Conservation (phyloP, 1,140 invertebrate species). For the Ceratoteleas bidentatus region DNA sequence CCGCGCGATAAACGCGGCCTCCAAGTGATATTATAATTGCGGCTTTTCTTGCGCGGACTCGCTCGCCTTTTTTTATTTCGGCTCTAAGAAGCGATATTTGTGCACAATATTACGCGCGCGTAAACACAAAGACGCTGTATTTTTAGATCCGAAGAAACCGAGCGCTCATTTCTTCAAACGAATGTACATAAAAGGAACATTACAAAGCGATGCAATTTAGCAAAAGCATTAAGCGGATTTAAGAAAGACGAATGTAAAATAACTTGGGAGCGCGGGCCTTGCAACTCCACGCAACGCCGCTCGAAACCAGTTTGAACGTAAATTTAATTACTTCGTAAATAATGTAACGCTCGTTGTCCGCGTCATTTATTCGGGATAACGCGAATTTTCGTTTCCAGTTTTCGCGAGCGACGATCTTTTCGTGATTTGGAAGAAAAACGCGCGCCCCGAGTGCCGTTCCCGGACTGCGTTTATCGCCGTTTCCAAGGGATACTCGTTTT, state of each 20-base stretch:
- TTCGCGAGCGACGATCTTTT: neutral
- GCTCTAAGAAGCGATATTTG: slow-evolving; percentile 4
- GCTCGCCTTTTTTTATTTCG: neutral
- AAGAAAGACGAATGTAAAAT: slow-evolving; percentile 26
- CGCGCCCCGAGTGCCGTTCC: no score
- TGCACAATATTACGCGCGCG: slow-evolving; percentile 2
- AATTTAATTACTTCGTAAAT: no score
- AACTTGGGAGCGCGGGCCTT: neutral
- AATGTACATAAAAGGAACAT: slow-evolving; percentile 19
- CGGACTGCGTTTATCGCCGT: no score
- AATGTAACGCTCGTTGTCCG: no score
- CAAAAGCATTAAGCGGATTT: slow-evolving; percentile 29
- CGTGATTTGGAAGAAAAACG: no score
- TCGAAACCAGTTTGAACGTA: no score
- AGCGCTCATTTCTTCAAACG: slow-evolving; percentile 18
- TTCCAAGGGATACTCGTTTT: no score
- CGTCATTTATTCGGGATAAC: no score
- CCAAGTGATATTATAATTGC: slow-evolving; percentile 15
- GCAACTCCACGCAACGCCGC: no score
- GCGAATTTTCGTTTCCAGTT: no score
- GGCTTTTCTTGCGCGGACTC: neutral
- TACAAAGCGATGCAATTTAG: slow-evolving; percentile 29
- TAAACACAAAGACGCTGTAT: slow-evolving; percentile 9
- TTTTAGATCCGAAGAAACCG: slow-evolving; percentile 12
- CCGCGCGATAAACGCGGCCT: slow-evolving; percentile 11